Evolutionary conservation across 2,888 invertebrate species (phyloP), one percentile per base, ranked within the genome.

Genomic region (Ophion obscuratus): DNA sequence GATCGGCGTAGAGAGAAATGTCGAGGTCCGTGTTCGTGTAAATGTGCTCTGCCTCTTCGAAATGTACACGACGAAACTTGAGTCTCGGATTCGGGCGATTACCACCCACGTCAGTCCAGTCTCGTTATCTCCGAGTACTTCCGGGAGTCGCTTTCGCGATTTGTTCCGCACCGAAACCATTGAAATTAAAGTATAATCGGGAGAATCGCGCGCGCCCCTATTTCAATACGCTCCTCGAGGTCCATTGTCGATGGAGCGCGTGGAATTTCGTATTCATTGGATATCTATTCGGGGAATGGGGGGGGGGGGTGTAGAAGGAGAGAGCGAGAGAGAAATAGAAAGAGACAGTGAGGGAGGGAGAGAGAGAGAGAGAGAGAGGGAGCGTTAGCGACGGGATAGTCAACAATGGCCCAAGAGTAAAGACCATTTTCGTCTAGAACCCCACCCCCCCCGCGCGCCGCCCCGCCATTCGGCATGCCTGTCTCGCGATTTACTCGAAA

Each of bases 211-310:
- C 7, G n/a, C 27, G 2, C 7, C 66, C 66, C 66, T 53, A 53
- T 66, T 36, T 66, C 66, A 40, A 66, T 66, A 59, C 77, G 64
- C 40, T 81, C 77, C 62, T 73, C 53, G 5, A 17, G 17, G 53
- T 53, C 53, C 53, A 53, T 53, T 53, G 53, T 53, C 17, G 17
- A 53, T 14, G 77, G 53, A 47, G 73, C 77, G 20, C 40, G 10
- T 14, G 53, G 68, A 77, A 84, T 74, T 81, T 74, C 53, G 71
- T 71, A 81, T 84, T 84, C 80, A 73, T 59, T 73, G 81, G 73
- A 81, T 77, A 24, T 78, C 61, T 61, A 31, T 71, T 67, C 31
- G 11, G n/a, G 61, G 27, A 40, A 47, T 53, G 24, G 14, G 53
- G 5, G 64, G 73, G 40, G 71, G 53, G 71, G 59, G 61, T 31